These are phyloP conservation scores for Drosophila nigrodunni DNA, from an alignment of 1,140 invertebrate species.

Conservation along the genomic window DNA sequence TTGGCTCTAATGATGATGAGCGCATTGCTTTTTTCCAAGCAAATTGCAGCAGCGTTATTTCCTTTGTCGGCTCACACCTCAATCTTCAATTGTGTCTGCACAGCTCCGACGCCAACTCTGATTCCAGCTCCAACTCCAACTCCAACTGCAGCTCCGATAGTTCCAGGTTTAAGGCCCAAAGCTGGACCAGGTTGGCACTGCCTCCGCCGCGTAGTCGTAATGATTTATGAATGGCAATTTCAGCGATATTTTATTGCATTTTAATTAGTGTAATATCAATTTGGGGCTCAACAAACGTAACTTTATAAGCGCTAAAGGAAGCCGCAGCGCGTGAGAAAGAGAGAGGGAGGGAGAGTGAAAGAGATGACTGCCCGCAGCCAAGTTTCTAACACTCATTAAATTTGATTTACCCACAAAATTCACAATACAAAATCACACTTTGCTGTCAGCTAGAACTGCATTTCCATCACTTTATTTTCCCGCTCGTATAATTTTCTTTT, in stretches of 20 bases:
- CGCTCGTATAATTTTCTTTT: too few relatives aligned
- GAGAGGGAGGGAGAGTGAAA: background rate
- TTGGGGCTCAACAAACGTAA: slow-evolving; percentile 45
- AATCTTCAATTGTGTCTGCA: slow-evolving; percentile 57
- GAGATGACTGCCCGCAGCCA: slow-evolving; percentile 3
- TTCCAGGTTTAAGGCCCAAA: slow-evolving; percentile 5
- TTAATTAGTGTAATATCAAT: slow-evolving; percentile 83
- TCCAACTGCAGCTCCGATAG: slow-evolving; percentile 9
- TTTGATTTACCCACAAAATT: slow-evolving; percentile 63
- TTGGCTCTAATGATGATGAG: slow-evolving; percentile 77
- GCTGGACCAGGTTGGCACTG: slow-evolving; percentile 20
- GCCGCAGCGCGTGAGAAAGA: background rate
- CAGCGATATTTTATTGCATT: slow-evolving; percentile 78
- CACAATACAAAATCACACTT: slow-evolving; percentile 42
- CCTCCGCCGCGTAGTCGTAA: slow-evolving; percentile 50
- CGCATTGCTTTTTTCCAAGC: slow-evolving; percentile 75
- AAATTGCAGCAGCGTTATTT: slow-evolving; percentile 78
- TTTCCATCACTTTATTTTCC: background rate
- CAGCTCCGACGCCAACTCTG: slow-evolving; percentile 4
- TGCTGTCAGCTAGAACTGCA: slow-evolving; percentile 14
- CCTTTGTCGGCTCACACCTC: slow-evolving; percentile 81
- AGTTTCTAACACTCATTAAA: slow-evolving; percentile 60
- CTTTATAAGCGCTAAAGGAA: slow-evolving; percentile 36
- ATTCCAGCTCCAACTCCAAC: background rate
- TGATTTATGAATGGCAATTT: slow-evolving; percentile 79